Evolutionary conservation across 2,113 vertebrate species (phyloP).

Genomic region (Microcebus murinus): DNA sequence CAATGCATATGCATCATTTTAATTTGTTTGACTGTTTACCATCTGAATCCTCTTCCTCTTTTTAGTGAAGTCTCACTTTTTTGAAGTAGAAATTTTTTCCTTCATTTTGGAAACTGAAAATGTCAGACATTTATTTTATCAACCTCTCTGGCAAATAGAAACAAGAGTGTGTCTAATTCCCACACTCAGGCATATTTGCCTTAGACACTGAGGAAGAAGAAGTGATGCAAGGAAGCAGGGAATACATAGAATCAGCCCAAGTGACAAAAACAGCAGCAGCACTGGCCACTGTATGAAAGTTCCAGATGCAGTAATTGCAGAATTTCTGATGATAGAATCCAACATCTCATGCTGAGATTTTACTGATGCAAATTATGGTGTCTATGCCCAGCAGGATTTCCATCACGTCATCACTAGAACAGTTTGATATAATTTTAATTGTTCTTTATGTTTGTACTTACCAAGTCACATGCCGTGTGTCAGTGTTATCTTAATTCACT

Average conservation of each 20-base stretch:
- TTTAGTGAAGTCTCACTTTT: neutral
- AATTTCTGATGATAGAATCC: neutral
- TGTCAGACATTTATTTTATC: neutral
- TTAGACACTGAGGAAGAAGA: neutral
- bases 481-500: neutral
- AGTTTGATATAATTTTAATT: neutral
- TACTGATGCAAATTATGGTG: neutral
- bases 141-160: neutral
- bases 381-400: neutral
- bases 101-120: constrained; percentile 16
- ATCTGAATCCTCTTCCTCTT: neutral
- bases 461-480: neutral
- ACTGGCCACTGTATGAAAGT: neutral
- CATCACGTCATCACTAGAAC: neutral
- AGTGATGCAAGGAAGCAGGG: neutral
- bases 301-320: neutral
- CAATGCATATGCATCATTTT: neutral
- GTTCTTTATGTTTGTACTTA: neutral
- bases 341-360: neutral
- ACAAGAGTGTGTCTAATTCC: neutral
- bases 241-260: neutral
- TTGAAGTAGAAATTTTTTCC: neutral
- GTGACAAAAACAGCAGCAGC: neutral
- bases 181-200: neutral
- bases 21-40: neutral